Conservation (phyloP, 2,797 vertebrate genomes). For the Acanthiza pusilla region DNA sequence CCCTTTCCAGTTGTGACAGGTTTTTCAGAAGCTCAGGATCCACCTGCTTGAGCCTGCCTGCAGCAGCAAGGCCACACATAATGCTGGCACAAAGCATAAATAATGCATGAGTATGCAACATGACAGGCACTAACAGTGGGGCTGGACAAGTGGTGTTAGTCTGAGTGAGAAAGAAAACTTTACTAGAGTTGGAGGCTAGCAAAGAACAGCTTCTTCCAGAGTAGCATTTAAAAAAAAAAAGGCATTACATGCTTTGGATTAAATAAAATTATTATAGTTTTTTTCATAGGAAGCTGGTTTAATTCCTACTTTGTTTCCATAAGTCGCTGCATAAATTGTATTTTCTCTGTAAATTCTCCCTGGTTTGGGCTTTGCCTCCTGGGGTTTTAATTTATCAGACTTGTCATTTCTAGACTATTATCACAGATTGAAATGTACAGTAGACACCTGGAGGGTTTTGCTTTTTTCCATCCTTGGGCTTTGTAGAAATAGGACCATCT, state of each 20-base stretch:
- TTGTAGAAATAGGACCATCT: constrained; percentile 53
- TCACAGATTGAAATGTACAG: constrained; percentile 52
- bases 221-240: not conserved
- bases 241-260: not conserved
- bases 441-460: constrained; percentile 59
- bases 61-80: not conserved
- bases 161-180: not conserved
- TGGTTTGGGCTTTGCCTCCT: constrained; percentile 24
- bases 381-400: constrained; percentile 41
- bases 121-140: not conserved
- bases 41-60: not conserved
- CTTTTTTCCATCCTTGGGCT: constrained; percentile 38
- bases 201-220: not conserved
- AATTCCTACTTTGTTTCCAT: constrained; percentile 14
- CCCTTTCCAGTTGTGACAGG: not conserved
- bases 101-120: not conserved
- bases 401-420: constrained; percentile 51
- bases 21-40: not conserved
- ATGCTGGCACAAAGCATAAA: not conserved
- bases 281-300: not conserved
- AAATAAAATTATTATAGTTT: not conserved
- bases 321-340: constrained; percentile 10
- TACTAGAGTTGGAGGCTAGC: not conserved
- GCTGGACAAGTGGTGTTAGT: not conserved
- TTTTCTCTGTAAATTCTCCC: constrained; percentile 2